Conservation (phyloP, 2,113 vertebrate genomes). For the Mobula birostris region DNA sequence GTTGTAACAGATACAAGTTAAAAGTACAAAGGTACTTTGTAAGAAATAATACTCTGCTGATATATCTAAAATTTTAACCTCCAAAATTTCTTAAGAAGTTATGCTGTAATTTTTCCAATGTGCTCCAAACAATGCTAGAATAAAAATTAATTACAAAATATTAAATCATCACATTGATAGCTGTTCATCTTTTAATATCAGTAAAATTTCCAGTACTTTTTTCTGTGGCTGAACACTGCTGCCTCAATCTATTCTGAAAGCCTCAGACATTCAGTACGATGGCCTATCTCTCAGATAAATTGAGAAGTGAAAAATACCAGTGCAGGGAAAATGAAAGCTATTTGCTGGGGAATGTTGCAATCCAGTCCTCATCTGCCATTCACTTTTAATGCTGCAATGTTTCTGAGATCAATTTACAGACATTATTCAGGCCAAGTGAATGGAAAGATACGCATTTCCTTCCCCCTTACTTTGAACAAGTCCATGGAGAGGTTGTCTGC, state of each 20-base stretch:
- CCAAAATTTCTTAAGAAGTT: constrained; percentile 54
- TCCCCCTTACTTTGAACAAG: constrained; percentile 3
- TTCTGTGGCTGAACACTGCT: constrained; percentile 35
- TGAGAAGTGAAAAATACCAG: constrained; percentile 36
- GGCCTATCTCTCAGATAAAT: constrained; percentile 53
- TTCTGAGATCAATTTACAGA: constrained; percentile 27
- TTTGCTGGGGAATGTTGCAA: constrained; percentile 7
- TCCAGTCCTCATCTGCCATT: constrained; percentile 10
- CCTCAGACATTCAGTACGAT: constrained; percentile 47
- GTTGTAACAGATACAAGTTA: neutral
- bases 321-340: constrained; percentile 14
- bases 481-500: neutral
- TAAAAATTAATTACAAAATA: constrained; percentile 50
- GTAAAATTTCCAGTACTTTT: constrained; percentile 42
- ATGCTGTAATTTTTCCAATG: constrained; percentile 48
- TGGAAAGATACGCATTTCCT: neutral
- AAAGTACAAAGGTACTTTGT: neutral
- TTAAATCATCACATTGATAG: constrained; percentile 51
- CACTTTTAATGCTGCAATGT: constrained; percentile 20
- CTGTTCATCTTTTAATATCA: constrained; percentile 41
- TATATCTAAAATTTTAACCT: constrained; percentile 21
- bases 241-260: constrained; percentile 49
- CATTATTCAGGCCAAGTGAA: constrained; percentile 27
- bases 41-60: constrained; percentile 20
- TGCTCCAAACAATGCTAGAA: constrained; percentile 51